Evolutionary conservation across 2,113 vertebrate species (phyloP).

Genomic region (Orthonyx spaldingii): DNA sequence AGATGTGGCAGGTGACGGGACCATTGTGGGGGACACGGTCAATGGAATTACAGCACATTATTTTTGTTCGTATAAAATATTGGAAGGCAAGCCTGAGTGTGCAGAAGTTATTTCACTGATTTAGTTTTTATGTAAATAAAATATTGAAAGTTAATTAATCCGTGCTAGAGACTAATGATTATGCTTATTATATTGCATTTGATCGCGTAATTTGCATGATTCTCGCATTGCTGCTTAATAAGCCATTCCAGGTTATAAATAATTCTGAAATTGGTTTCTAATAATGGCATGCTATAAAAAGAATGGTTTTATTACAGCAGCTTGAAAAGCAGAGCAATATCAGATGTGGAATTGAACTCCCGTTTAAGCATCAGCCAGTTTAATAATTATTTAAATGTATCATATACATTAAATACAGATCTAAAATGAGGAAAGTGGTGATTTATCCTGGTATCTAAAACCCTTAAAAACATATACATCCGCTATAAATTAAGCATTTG

Average conservation of each 20-base stretch:
- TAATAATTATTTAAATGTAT: constrained; percentile 73
- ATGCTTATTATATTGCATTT: constrained; percentile 90
- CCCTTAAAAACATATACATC: constrained; percentile 57
- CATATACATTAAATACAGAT: constrained; percentile 50
- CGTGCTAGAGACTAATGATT: constrained; percentile 89
- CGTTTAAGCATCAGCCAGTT: constrained; percentile 65
- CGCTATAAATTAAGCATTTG: constrained; percentile 64
- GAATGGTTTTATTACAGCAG: constrained; percentile 80
- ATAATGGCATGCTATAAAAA: constrained; percentile 86
- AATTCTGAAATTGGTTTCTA: constrained; percentile 87
- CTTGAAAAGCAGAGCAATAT: constrained; percentile 70
- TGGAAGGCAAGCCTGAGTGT: constrained; percentile 81
- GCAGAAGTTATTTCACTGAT: constrained; percentile 87
- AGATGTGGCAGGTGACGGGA: constrained; percentile 91
- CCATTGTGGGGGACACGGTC: constrained; percentile 82
- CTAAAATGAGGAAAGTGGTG: constrained; percentile 47
- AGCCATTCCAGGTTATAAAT: constrained; percentile 89
- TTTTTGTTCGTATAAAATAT: constrained; percentile 82
- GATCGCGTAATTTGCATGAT: constrained; percentile 89
- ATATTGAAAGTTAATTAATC: constrained; percentile 83
- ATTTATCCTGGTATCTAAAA: constrained; percentile 63
- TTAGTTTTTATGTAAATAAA: constrained; percentile 92
- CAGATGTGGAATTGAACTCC: constrained; percentile 63
- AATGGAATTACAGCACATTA: constrained; percentile 77
- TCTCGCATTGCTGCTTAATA: constrained; percentile 92